Evolutionary conservation across 2,113 vertebrate species (phyloP).

Genomic region (Sylvietta virens): DNA sequence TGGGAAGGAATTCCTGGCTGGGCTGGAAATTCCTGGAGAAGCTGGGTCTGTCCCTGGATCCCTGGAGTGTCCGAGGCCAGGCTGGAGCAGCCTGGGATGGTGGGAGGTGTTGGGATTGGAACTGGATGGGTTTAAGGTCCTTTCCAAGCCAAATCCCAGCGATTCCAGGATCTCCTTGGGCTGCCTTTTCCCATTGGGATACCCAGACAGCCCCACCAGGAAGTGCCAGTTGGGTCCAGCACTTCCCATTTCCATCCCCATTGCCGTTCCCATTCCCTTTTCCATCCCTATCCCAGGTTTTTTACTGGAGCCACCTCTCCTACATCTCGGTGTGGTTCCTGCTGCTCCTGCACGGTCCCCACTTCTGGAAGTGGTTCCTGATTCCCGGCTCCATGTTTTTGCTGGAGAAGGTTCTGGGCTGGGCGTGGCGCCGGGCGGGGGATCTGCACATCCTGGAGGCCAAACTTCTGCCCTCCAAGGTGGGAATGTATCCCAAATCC

Average conservation of each 20-base stretch:
- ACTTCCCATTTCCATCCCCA: rapidly evolving
- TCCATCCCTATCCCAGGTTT: constrained; percentile 63
- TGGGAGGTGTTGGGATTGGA: background rate
- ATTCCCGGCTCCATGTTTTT: constrained; percentile 79
- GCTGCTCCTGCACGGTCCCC: constrained; percentile 83
- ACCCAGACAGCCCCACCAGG: rapidly evolving
- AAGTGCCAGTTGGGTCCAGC: rapidly evolving
- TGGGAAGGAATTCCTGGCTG: background rate
- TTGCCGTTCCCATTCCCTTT: background rate
- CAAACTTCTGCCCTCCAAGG: constrained; percentile 88
- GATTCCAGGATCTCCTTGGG: background rate
- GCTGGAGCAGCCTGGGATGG: background rate
- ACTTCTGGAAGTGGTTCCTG: constrained; percentile 93
- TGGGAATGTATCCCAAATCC: background rate
- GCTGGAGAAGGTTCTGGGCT: constrained; percentile 81
- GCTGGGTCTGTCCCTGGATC: background rate
- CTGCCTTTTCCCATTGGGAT: background rate
- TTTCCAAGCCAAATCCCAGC: background rate
- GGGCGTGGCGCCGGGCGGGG: constrained; percentile 67
- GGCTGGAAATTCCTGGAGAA: background rate
- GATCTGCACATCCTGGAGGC: constrained; percentile 80
- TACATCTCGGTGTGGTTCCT: constrained; percentile 83
- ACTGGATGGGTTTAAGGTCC: background rate
- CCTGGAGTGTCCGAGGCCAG: background rate
- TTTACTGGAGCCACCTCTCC: constrained; percentile 90